Base-by-base conservation (phyloP, 2,888 invertebrate genomes). In the Metacarcinus magister region DNA sequence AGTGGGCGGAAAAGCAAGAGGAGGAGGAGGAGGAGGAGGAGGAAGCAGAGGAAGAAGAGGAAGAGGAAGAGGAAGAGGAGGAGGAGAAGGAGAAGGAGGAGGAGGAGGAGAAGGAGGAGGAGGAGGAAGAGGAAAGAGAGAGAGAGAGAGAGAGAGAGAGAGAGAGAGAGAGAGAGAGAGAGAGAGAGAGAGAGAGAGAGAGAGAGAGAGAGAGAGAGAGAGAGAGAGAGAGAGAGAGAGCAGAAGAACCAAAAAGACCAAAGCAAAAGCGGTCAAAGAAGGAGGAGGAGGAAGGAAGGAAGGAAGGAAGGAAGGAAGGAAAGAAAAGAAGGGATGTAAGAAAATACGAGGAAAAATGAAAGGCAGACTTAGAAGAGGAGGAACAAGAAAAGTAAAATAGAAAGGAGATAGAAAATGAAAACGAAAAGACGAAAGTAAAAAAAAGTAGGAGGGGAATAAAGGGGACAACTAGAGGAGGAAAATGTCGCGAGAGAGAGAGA, bases 141-240 rank as follows among this genome's bases (percentile, higher is more conserved):
- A 54, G 54, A 54, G 13, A 13, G 54, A 54, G 54, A 54, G 13
- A n/a, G 32, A 5, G 32, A 7, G 5, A 32, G 19, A 4, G 82
- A 82, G n/a, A 82, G 7, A 32, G 67, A n/a, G n/a, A n/a, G 13
- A 13, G 13, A 48, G 48, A 13, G 13, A 48, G 13, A 48, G 13
- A 13, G 5, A 32, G 19, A n/a, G n/a, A 82, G 82, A 19, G 19
- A 67, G 67, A 19, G 67, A 10, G 19, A 16, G 7, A 28, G 19
- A 19, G 82, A 82, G 19, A 10, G 82, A 82, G 8, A 82, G 8
- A 82, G 82, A 19, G 48, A 48, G 48, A 48, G 48, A 48, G 48
- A 48, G 48, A 48, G 48, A 48, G 82, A 82, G 82, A 82, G 82
- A 82, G 82, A 89, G 89, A 89, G 89, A 89, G 89, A 89, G 28